Base-by-base conservation (phyloP, 1,140 invertebrate genomes). In the Amyelois transitella region DNA sequence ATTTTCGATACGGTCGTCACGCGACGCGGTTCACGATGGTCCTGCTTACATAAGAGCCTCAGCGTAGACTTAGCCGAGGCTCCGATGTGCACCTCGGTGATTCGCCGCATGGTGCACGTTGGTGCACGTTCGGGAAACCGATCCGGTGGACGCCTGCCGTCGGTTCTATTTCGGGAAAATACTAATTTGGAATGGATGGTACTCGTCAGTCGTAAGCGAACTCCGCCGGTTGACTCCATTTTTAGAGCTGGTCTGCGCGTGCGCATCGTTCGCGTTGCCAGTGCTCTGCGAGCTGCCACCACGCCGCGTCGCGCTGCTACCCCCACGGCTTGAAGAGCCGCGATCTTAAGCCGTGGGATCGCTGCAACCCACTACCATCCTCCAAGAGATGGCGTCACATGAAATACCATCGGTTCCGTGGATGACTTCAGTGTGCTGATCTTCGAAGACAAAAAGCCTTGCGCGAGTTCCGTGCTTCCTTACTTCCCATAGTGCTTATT, bases 381-480 rank as follows among this genome's bases (percentile, higher is more conserved):
- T 6, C 68, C 62, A 69, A 67, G 61, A 69, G 72, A 72, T 77
- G 72, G 75, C 78, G 69, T 72, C 69, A 65, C 53, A 58, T 64
- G 59, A 63, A 48, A 18, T 55, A 60, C 60, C 57, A 60, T 53
- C 56, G 60, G 55, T 53, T 28, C 38, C 52, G 60, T 18, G 57
- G 24, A 53, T 45, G 53, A 54, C n/a, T 58, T 48, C 49, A 58
- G 59, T 48, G 43, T 51, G 53, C 53, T 55, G 68, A 76, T 81
- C 71, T 81, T 55, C 53, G 75, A 78, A 79, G 70, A 81, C 67
- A 20, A 43, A 69, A 67, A 84, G 88, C 89, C 88, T 88, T 81
- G 91, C 91, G 91, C 90, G 89, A 92, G 93, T 94, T 94, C 94
- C 95, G 94, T 97, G 93, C 95, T 96, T 97, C 94, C 93, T 96